Conservation (phyloP, 2,797 vertebrate species). For the Syndactyla subalaris region DNA sequence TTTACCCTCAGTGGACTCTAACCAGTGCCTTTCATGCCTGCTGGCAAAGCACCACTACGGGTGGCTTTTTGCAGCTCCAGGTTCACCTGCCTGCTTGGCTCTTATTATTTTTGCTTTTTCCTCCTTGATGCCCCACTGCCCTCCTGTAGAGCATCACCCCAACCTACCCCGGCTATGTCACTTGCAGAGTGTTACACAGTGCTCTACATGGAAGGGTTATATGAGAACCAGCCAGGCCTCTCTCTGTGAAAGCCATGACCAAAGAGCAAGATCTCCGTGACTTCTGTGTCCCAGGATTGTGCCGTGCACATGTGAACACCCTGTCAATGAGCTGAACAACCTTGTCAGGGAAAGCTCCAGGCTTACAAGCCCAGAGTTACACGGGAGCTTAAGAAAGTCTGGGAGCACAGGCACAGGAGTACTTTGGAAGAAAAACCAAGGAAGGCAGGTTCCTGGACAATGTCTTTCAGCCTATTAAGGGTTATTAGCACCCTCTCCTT, state of each 20-base stretch:
- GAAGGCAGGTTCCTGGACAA: neutral
- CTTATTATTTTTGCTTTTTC: neutral
- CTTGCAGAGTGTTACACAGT: neutral
- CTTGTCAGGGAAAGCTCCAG: neutral
- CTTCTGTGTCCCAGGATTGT: neutral
- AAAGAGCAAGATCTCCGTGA: neutral
- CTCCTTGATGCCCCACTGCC: neutral
- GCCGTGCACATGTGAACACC: neutral
- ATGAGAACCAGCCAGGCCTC: neutral
- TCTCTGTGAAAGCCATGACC: neutral
- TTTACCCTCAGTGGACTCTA: neutral
- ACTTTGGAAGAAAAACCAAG: neutral
- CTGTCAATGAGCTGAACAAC: neutral
- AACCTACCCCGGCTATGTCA: neutral
- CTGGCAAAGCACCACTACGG: neutral
- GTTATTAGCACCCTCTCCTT: neutral
- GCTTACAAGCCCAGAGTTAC: neutral
- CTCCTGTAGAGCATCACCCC: neutral
- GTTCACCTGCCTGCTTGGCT: neutral
- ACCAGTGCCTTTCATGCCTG: neutral
- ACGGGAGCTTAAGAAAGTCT: neutral
- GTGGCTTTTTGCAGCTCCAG: neutral
- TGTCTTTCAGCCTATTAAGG: neutral
- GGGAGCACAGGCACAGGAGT: neutral
- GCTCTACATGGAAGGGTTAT: rapidly evolving